Evolutionary conservation across 2,888 invertebrate genomes (phyloP), one percentile per base, ranked within the genome.

Genomic region (Amphiduros pacificus): DNA sequence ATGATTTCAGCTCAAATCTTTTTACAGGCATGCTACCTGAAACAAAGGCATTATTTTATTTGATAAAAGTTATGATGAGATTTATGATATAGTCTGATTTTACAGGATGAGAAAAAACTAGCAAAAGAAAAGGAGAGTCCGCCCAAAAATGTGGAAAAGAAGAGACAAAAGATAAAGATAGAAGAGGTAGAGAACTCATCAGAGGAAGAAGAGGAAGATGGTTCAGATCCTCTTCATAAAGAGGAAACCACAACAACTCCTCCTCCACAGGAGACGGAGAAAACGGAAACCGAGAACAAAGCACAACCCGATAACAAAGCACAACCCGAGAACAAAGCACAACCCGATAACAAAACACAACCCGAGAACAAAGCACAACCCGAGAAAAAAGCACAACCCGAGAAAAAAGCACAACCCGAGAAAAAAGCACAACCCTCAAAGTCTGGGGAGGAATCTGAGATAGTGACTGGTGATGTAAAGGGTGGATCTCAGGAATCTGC

Each of bases 381-480:
- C n/a, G n/a, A n/a, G n/a, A n/a, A n/a, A n/a, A n/a, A n/a, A n/a
- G n/a, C n/a, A n/a, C n/a, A n/a, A n/a, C n/a, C n/a, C n/a, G n/a
- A n/a, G n/a, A n/a, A n/a, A n/a, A n/a, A n/a, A n/a, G n/a, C n/a
- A n/a, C n/a, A n/a, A n/a, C n/a, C n/a, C n/a, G n/a, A n/a, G n/a
- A n/a, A n/a, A n/a, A n/a, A n/a, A n/a, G n/a, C 51, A 27, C 28
- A 51, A 28, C 9, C 51, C 28, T 29, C 32, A 4, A 64, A 65
- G 22, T 9, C 62, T 14, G 68, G 54, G 24, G 50, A 54, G 14
- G 74, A 76, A 63, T 32, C 68, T 63, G 29, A 71, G 74, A 48
- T 74, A 72, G 63, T 68, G 73, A 40, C 70, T 77, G 69, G 70
- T 74, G 14, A 76, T 75, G 54, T 72, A 73, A 54, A 75, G 74